Conservation (phyloP, 2,888 invertebrate species). For the Epirrhoe alternata region DNA sequence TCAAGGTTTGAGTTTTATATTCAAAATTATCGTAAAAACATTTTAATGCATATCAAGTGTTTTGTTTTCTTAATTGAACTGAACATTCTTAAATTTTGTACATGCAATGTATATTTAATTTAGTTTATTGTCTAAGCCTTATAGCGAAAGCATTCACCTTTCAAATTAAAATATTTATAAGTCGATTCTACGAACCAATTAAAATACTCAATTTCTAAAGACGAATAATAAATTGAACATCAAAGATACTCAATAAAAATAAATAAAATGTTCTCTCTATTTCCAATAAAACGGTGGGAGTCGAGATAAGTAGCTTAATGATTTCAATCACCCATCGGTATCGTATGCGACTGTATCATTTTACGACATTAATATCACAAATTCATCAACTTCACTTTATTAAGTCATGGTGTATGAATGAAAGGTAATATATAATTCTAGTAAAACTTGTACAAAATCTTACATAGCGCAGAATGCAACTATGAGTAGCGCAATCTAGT, state of each 20-base stretch:
- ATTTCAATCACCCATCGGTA: constrained; percentile 12
- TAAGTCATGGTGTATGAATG: neutral
- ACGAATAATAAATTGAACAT: constrained; percentile 17
- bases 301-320: constrained; percentile 21
- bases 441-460: no score
- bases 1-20: no score
- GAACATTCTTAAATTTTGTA: neutral
- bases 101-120: neutral
- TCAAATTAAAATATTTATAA: neutral
- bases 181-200: constrained; percentile 8
- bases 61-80: neutral
- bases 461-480: no score
- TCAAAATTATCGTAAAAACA: neutral
- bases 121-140: neutral
- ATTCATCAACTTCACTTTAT: neutral
- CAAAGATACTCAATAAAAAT: constrained; percentile 18
- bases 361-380: neutral
- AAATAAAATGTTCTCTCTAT: constrained; percentile 17
- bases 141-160: neutral
- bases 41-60: neutral
- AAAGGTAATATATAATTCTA: neutral
- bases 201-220: neutral
- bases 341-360: neutral
- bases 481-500: no score
- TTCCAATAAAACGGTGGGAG: constrained; percentile 16